These are phyloP conservation scores for Drosophila nikananu DNA, from an alignment of 1,140 invertebrate species.

Conservation along the genomic window DNA sequence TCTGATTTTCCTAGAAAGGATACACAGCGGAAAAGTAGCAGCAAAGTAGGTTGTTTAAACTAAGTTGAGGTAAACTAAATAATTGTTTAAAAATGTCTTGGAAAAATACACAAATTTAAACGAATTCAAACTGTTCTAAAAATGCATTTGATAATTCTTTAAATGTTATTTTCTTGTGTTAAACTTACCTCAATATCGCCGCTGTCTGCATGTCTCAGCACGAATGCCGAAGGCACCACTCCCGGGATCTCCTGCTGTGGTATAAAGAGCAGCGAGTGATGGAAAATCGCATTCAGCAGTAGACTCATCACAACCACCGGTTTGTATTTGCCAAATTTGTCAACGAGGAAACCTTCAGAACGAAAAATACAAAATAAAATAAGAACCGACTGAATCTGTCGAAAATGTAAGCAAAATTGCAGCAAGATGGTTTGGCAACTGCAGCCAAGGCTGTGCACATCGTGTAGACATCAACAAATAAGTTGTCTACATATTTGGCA, in stretches of 20 bases:
- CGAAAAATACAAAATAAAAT: slow-evolving; percentile 5
- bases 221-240: slow-evolving; percentile 89
- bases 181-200: slow-evolving; percentile 88
- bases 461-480: slow-evolving; percentile 12
- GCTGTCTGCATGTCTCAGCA: slow-evolving; percentile 89
- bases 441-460: background rate
- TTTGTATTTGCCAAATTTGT: slow-evolving; percentile 93
- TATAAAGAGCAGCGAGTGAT: slow-evolving; percentile 90
- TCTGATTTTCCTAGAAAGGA: background rate
- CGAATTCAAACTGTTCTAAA: background rate
- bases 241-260: slow-evolving; percentile 91
- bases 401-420: slow-evolving; percentile 28
- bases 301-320: slow-evolving; percentile 91
- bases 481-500: slow-evolving; percentile 23
- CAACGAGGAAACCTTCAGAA: slow-evolving; percentile 90
- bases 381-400: background rate
- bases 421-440: slow-evolving; percentile 10
- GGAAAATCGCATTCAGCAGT: slow-evolving; percentile 90
- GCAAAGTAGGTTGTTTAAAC: background rate
- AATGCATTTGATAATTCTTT: background rate
- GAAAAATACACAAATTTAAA: background rate
- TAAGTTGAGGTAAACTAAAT: too few relatives aligned
- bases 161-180: background rate
- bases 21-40: background rate
- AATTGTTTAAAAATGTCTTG: background rate